These are phyloP conservation scores for Belonocnema kinseyi DNA, from an alignment of 1,140 invertebrate genomes.

Conservation along the genomic window DNA sequence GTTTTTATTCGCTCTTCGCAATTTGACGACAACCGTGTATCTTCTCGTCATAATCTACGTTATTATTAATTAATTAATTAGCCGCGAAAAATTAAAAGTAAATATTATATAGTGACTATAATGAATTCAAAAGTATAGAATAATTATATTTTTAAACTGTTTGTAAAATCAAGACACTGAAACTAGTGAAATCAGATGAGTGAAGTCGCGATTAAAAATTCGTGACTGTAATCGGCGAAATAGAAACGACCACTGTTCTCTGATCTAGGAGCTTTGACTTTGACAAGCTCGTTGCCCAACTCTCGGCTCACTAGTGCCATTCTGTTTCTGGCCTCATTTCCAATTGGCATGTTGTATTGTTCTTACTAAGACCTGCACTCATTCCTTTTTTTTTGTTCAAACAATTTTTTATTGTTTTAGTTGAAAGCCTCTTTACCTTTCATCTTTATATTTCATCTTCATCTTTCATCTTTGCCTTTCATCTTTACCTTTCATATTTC, in stretches of 20 bases:
- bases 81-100: not conserved
- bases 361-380: conserved; percentile 65
- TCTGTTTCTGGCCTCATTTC: conserved; percentile 73
- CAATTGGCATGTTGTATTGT: conserved; percentile 72
- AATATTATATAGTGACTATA: not conserved
- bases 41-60: conserved; percentile 76
- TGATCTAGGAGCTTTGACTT: conserved; percentile 63
- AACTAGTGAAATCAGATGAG: not conserved
- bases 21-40: conserved; percentile 84
- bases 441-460: too few relatives aligned
- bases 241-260: conserved; percentile 47
- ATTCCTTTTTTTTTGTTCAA: conserved; percentile 47
- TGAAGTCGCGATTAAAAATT: conserved; percentile 11
- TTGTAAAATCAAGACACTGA: not conserved
- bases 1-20: conserved; percentile 84
- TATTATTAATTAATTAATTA: not conserved
- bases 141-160: conserved; percentile 8
- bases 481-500: too few relatives aligned
- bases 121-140: not conserved
- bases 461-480: too few relatives aligned
- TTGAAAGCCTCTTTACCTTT: not conserved
- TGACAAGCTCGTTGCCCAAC: conserved; percentile 68
- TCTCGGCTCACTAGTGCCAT: conserved; percentile 62
- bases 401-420: not conserved
- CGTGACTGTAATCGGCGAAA: conserved; percentile 43